Evolutionary conservation across 1,140 invertebrate genomes (phyloP).

Genomic region (Mamestra configurata): DNA sequence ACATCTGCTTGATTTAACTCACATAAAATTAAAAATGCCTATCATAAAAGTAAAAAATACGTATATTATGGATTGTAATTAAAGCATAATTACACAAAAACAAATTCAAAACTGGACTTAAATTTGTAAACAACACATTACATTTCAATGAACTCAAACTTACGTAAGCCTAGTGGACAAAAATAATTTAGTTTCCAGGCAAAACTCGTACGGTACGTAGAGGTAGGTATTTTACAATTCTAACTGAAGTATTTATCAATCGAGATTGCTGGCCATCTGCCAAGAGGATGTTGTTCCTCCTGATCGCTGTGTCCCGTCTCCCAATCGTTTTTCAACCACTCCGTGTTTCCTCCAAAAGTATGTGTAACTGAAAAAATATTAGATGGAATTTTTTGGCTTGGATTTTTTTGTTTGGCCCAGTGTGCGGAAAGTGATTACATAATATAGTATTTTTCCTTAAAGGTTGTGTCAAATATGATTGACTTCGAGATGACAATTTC

Average conservation of each 20-base stretch:
- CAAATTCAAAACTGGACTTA: too few relatives aligned
- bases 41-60: too few relatives aligned
- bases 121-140: too few relatives aligned
- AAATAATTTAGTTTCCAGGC: slow-evolving; percentile 7
- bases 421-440: slow-evolving; percentile 34
- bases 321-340: slow-evolving; percentile 56
- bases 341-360: slow-evolving; percentile 46
- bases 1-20: too few relatives aligned
- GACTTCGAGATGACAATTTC: too few relatives aligned
- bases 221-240: slow-evolving; percentile 22
- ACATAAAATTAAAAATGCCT: too few relatives aligned
- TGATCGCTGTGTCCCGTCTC: slow-evolving; percentile 56
- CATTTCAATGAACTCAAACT: slow-evolving; percentile 10
- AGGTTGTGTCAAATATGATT: background rate
- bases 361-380: slow-evolving; percentile 40
- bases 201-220: background rate
- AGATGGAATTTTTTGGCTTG: background rate
- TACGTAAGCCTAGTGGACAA: background rate
- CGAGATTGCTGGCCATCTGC: slow-evolving; percentile 53
- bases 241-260: slow-evolving; percentile 55
- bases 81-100: too few relatives aligned
- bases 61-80: too few relatives aligned
- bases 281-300: slow-evolving; percentile 62
- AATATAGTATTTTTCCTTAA: background rate
- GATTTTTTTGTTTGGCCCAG: background rate